Percentiles rank a stretch among this genome's conserved stretches.
These are phyloP conservation scores for Apaloderma vittatum DNA, from an alignment of 2,113 vertebrate genomes.

Conservation along the genomic window DNA sequence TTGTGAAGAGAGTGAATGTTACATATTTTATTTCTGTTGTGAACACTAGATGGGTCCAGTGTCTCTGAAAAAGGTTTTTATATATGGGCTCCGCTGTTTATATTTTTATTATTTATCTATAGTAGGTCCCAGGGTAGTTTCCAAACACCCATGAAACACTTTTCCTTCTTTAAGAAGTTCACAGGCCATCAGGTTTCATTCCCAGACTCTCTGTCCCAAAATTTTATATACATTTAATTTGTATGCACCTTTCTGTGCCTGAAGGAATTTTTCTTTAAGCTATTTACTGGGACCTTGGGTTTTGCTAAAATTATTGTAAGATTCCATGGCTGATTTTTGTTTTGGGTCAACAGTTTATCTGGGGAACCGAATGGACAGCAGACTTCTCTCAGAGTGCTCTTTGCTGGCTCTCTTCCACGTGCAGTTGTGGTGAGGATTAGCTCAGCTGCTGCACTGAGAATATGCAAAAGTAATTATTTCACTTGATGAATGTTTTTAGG, in stretches of 20 bases:
- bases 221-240: neutral
- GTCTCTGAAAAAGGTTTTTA: neutral
- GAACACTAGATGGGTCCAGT: neutral
- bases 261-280: neutral
- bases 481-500: neutral
- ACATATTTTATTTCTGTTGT: neutral
- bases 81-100: neutral
- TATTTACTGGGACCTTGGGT: neutral
- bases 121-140: neutral
- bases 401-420: neutral
- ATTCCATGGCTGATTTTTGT: neutral
- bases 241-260: neutral
- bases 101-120: neutral
- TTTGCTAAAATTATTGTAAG: neutral
- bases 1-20: neutral
- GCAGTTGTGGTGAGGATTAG: neutral
- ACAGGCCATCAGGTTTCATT: neutral
- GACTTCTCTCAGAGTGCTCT: neutral
- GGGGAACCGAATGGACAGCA: neutral
- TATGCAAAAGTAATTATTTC: conserved; percentile 17
- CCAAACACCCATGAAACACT: neutral
- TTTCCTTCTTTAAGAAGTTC: neutral
- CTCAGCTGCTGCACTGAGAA: neutral
- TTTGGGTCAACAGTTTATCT: neutral
- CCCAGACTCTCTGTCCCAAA: neutral